These are phyloP conservation scores for Chironomus tentans DNA, from an alignment of 2,888 invertebrate genomes.

Conservation along the genomic window DNA sequence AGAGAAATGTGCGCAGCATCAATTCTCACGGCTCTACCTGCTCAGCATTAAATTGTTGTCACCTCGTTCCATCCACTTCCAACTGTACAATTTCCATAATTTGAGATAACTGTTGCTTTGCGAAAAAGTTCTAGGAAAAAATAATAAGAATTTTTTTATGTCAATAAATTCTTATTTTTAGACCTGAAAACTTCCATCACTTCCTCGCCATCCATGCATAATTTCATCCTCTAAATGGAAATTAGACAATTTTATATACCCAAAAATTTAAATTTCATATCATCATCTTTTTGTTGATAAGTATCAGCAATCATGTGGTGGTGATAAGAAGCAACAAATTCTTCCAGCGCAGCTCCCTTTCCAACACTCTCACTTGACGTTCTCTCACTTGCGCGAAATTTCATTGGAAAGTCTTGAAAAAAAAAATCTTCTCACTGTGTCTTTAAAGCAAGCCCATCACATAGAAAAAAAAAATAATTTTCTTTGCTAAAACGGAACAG, in stretches of 20 bases:
- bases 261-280: background rate
- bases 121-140: background rate
- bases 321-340: slow-evolving; percentile 5
- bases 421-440: background rate
- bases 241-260: background rate
- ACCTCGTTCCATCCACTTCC: slow-evolving; percentile 23
- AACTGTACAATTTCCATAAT: slow-evolving; percentile 3
- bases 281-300: background rate
- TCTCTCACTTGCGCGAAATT: background rate
- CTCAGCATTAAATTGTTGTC: background rate
- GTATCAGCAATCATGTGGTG: slow-evolving; percentile 6
- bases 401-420: background rate
- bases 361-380: background rate
- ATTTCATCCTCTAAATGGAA: background rate
- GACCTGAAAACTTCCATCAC: background rate
- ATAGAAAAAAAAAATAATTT: background rate
- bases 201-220: background rate
- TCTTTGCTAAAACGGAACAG: slow-evolving; percentile 15
- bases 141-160: background rate
- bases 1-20: slow-evolving; percentile 14
- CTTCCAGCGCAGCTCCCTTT: background rate
- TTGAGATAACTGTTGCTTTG: slow-evolving; percentile 13
- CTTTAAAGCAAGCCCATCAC: background rate
- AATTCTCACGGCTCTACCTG: background rate
- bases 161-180: background rate